Evolutionary conservation across 2,888 invertebrate species (phyloP), one percentile per base, ranked within the genome.

Genomic region (Abscondita cerata): DNA sequence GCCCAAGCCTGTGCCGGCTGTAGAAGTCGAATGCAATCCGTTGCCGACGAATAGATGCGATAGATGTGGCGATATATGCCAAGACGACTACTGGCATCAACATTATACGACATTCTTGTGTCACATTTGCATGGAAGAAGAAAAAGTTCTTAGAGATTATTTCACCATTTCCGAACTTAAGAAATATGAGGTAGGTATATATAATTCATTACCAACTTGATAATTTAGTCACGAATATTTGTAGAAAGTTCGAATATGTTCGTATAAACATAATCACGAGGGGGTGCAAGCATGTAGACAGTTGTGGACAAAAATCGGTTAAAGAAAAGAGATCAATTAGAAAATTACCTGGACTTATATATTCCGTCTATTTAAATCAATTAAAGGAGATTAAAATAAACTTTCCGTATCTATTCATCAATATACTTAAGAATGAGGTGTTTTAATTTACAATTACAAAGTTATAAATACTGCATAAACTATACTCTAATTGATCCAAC

Each of bases 61-160:
- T 38, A 74, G 79, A 64, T 84, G 84, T 64, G 72, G 75, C 1
- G 68, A 73, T 65, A 70, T 76, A 38, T 82, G 82, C 44, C 56
- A 70, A 11, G 82, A 82, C 0, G 84, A 84, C 75, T 84, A 83
- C 66, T 84, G 83, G 83, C 82, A 83, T 13, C 67, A 67, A 59
- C 72, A 78, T 53, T 71, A 76, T 53, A 62, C 68, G 1, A 67
- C 72, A 16, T 83, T 80, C 64, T 72, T 83, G 36, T 84, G 84
- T 58, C 77, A 81, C 58, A 56, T 68, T 9, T 84, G 84, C 62
- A 82, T 82, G 81, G 65, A 67, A 33, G 77, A 77, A 65, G 81
- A 81, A 69, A 75, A 57, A 20, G 18, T 52, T 2, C 16, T 34
- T 5, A 38, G 52, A 12, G 56, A 59, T 44, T n/a, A 51, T 20